These are phyloP conservation scores for Microplitis deprimator DNA, from an alignment of 2,888 invertebrate genomes.

Conservation along the genomic window DNA sequence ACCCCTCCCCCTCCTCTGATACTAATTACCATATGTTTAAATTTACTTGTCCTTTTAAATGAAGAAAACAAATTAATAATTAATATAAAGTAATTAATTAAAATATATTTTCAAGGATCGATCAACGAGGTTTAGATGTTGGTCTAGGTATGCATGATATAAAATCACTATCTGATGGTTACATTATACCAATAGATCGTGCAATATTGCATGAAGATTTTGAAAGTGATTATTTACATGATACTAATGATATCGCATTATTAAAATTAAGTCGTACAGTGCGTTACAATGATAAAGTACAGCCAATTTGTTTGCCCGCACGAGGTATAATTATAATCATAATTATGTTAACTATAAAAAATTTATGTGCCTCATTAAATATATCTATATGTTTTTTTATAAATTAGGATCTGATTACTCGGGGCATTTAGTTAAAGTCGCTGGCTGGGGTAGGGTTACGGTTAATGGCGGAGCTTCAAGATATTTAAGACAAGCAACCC, in stretches of 20 bases:
- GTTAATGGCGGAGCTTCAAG: constrained; percentile 68
- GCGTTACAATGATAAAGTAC: constrained; percentile 69
- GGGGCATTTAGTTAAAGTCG: constrained; percentile 71
- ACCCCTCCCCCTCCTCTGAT: no score
- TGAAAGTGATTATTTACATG: constrained; percentile 73
- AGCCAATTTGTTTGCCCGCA: constrained; percentile 75
- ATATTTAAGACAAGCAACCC: constrained; percentile 71
- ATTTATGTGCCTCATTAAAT: background rate
- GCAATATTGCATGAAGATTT: constrained; percentile 73
- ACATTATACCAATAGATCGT: constrained; percentile 67
- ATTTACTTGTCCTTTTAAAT: no score
- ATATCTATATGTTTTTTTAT: background rate
- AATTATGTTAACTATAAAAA: background rate
- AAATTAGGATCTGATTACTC: constrained; percentile 71
- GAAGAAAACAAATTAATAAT: no score
- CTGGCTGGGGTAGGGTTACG: constrained; percentile 74
- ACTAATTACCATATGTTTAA: no score
- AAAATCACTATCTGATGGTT: constrained; percentile 67
- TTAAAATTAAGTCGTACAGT: constrained; percentile 72
- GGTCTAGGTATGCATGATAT: constrained; percentile 73
- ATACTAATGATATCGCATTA: constrained; percentile 76
- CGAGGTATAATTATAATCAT: constrained; percentile 64
- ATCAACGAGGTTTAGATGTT: constrained; percentile 64
- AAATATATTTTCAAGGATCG: constrained; percentile 12
- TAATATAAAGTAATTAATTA: no score